A percentile compares a stretch with the other conserved stretches of the same genome.
These are phyloP conservation scores for Drosophila pseudoobscura DNA, from an alignment of 1,140 invertebrate species.

Conservation along the genomic window DNA sequence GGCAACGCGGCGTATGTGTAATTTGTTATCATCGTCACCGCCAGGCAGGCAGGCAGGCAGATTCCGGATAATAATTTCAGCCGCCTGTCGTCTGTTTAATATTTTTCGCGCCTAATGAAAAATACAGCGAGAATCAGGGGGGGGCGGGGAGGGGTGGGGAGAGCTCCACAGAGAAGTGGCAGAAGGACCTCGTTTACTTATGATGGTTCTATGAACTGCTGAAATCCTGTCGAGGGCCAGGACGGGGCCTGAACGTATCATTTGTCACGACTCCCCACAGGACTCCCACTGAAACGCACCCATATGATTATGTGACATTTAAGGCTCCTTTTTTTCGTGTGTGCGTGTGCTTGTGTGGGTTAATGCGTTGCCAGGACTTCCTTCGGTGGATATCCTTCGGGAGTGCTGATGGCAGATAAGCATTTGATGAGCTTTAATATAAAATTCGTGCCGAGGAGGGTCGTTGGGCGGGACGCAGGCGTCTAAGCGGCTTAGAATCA, in stretches of 20 bases:
- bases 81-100: constrained; percentile 72
- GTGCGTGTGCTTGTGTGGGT: constrained; percentile 20
- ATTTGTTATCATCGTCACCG: constrained; percentile 67
- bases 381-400: constrained; percentile 48
- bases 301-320: constrained; percentile 62
- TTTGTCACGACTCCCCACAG: constrained; percentile 39
- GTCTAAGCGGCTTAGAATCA: constrained; percentile 62
- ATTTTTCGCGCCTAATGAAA: constrained; percentile 79
- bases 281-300: constrained; percentile 6
- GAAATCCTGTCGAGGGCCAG: constrained; percentile 29
- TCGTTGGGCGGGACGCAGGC: neutral
- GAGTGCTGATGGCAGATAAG: constrained; percentile 79
- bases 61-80: constrained; percentile 65
- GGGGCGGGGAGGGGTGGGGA: too few relatives aligned
- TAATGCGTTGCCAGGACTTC: constrained; percentile 39
- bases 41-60: constrained; percentile 34
- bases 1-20: constrained; percentile 69
- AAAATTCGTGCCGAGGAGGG: constrained; percentile 40
- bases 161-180: too few relatives aligned
- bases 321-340: constrained; percentile 15
- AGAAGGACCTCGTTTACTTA: too few relatives aligned
- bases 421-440: constrained; percentile 79
- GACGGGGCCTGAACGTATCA: constrained; percentile 31
- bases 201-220: constrained; percentile 50
- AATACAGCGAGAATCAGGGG: constrained; percentile 40